Conservation (phyloP, 2,113 vertebrate species). For the Malurus alboscapulatus region DNA sequence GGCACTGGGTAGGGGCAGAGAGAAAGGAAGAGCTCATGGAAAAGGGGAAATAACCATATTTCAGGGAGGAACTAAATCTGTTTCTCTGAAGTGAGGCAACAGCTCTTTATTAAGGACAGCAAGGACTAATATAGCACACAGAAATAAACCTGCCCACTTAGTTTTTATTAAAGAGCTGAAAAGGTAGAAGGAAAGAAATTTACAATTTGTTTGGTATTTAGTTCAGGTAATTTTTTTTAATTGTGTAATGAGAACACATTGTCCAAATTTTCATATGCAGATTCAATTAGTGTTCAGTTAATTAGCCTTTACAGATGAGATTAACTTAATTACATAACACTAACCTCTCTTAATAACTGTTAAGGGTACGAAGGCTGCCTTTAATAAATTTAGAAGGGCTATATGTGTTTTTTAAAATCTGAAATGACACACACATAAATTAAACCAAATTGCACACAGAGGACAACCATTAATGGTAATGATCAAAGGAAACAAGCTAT, state of each 20-base stretch:
- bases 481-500: slow-evolving; percentile 60
- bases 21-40: not conserved
- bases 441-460: slow-evolving; percentile 60
- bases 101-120: not conserved
- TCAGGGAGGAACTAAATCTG: not conserved
- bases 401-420: slow-evolving; percentile 63
- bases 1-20: not conserved
- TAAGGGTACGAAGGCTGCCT: slow-evolving; percentile 57
- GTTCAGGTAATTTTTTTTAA: slow-evolving; percentile 45
- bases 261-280: slow-evolving; percentile 71
- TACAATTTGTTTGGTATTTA: slow-evolving; percentile 41
- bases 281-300: slow-evolving; percentile 70
- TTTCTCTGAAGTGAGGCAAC: not conserved
- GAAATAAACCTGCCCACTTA: not conserved
- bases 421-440: slow-evolving; percentile 64
- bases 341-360: slow-evolving; percentile 72
- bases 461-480: slow-evolving; percentile 52
- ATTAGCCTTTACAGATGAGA: slow-evolving; percentile 72
- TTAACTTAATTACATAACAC: slow-evolving; percentile 72
- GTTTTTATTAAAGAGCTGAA: not conserved
- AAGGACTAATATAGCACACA: not conserved
- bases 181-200: slow-evolving; percentile 22
- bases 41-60: not conserved
- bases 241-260: slow-evolving; percentile 62
- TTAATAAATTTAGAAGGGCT: slow-evolving; percentile 66